Evolutionary conservation across 64 coral and sea anemone species (phyloP), one percentile per base, ranked within the genome.

Genomic region (Actinia equina): DNA sequence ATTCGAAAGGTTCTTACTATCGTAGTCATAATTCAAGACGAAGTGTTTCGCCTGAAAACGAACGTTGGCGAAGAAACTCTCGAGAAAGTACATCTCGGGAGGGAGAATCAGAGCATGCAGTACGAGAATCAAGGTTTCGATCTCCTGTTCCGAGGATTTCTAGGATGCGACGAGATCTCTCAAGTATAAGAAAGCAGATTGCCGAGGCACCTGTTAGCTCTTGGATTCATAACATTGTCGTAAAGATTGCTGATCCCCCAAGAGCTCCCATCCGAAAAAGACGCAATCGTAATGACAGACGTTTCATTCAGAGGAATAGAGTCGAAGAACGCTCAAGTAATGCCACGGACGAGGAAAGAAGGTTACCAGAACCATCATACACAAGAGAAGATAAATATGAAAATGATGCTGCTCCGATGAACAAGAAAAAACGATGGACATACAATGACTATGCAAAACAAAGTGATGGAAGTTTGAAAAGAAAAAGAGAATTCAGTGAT

Each of bases 221-320:
- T 37, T 81, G 78, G 78, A 81, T 51, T 18, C 15, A 81, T 52
- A 81, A 81, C 52, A 81, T 81, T 37, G 78, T 81, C 6, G 78
- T 81, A 17, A 81, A 52, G 22, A 81, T 81, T 81, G 78, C 78
- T 52, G 78, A 81, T 20, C 78, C 78, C 23, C 78, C 43, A 49
- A 81, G 78, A 51, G 17, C 3, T 22, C 43, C 78, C 18, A 81
- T 44, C 42, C 42, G 49, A 52, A 81, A 52, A 81, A 74, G 69
- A 16, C 17, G 14, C 44, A 81, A 81, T 80, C 65, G 3, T 26
- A 7, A 10, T 37, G 12, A 74, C n/a, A 74, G 26, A 41, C 69
- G 69, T 41, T 13, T 74, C 16, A 30, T 2, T 14, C n/a, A 42
- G 13, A 26, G 69, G 3, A 74, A 18, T 27, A 30, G 41, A 25